Conservation (phyloP, 2,113 vertebrate genomes). For the Dasypus novemcinctus region DNA sequence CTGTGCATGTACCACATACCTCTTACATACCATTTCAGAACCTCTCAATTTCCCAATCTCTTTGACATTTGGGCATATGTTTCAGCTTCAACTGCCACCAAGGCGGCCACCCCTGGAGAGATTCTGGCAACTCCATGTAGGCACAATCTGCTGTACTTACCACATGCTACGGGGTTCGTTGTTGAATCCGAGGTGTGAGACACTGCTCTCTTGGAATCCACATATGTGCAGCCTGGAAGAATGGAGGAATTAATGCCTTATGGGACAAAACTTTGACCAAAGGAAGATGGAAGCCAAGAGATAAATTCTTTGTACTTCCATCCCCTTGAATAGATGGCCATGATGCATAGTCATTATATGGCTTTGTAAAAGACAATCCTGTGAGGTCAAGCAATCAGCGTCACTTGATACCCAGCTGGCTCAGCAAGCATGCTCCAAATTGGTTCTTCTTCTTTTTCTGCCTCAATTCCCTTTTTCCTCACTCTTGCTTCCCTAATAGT, state of each 20-base stretch:
- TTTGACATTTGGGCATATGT: neutral
- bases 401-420: neutral
- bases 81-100: neutral
- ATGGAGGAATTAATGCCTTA: rapidly evolving
- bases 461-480: neutral
- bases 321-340: neutral
- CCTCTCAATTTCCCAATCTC: neutral
- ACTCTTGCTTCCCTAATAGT: neutral
- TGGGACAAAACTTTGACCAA: neutral
- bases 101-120: neutral
- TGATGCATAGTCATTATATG: neutral
- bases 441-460: neutral
- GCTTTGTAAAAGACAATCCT: neutral
- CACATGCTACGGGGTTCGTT: neutral
- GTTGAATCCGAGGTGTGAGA: neutral
- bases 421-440: too few relatives aligned
- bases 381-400: neutral
- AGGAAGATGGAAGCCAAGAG: neutral
- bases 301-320: neutral
- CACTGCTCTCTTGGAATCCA: neutral
- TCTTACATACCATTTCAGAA: neutral
- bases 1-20: neutral
- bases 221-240: neutral
- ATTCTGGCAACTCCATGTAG: rapidly evolving
- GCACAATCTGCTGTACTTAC: too few relatives aligned